Base-by-base conservation (phyloP, 2,113 vertebrate genomes). In the Acanthisitta chloris region DNA sequence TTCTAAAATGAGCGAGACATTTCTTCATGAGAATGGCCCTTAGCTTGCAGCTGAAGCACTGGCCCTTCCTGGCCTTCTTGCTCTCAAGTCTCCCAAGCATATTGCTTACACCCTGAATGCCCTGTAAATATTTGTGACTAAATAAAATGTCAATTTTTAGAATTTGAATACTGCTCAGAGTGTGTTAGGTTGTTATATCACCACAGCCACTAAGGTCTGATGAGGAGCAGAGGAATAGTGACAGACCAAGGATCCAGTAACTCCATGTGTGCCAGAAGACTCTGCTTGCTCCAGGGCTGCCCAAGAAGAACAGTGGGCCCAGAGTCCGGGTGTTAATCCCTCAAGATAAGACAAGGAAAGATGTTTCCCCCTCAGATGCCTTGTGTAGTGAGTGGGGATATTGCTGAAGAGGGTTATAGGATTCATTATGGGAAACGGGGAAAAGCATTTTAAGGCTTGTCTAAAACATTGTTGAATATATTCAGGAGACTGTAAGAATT, bases 91-190 rank as follows among this genome's bases (percentile, higher is more conserved):
- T 85, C 28, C 29, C 48, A 62, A 42, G 17, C 17, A 38, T 7
- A 15, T 71, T n/a, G 34, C 8, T 57, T 8, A 5, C 9, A 46
- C 14, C 9, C 17, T 17, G 19, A 52, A 38, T 31, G 19, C 6
- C 4, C 42, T 2, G 2, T 36, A n/a, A n/a, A n/a, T n/a, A n/a
- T n/a, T n/a, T 1, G 1, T 6, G 29, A 46, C 42, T 25, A 45
- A 51, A 16, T 26, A 23, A 51, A 36, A 14, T 61, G 49, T 46
- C 11, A 12, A 6, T 12, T 36, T 77, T 66, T 42, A 36, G 18
- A 26, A 46, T 36, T 42, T 6, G 10, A 40, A 51, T 51, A 6
- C 20, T 29, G 33, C 25, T 61, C 0, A 0, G 40, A 14, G 7
- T 34, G 4, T 4, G 8, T 28, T 49, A 26, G 6, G 24, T 48